phyloP scores from a whole-genome alignment of 2,113 vertebrate species.

The Taxidea taxus region DNA sequence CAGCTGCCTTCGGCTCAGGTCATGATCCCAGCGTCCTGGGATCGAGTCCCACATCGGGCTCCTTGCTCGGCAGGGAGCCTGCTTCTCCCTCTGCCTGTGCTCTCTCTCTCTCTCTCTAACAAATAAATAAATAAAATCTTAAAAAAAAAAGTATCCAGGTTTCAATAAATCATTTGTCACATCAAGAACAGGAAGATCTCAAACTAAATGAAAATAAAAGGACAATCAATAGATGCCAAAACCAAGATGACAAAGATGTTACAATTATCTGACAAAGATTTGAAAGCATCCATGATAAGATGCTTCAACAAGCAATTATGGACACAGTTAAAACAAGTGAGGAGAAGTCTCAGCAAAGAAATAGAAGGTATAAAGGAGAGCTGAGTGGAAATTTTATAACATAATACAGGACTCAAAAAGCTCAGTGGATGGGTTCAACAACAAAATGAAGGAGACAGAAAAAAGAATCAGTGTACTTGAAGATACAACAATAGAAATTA shows the following conservation, averaged over 20 bases:
- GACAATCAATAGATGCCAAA: neutral
- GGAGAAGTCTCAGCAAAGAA: neutral
- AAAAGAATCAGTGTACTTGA: neutral
- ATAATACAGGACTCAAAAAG: neutral
- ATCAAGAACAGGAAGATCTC: neutral
- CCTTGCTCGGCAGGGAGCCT: no score
- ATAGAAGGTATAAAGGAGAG: neutral
- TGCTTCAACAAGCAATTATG: neutral
- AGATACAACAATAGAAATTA: neutral
- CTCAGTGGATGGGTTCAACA: neutral
- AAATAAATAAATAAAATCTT: no score
- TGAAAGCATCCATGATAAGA: neutral
- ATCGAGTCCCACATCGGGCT: no score
- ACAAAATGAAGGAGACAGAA: neutral
- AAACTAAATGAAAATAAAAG: neutral
- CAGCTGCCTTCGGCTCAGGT: no score
- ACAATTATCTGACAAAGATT: neutral
- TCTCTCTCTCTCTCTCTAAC: no score
- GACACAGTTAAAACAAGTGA: neutral
- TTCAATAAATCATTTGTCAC: neutral
- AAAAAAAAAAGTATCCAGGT: neutral
- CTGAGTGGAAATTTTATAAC: neutral
- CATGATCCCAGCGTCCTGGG: no score
- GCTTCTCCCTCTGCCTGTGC: no score
- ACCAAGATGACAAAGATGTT: neutral